Evolutionary conservation across 2,113 vertebrate species (phyloP).

Genomic region (Ceyx melanurus): DNA sequence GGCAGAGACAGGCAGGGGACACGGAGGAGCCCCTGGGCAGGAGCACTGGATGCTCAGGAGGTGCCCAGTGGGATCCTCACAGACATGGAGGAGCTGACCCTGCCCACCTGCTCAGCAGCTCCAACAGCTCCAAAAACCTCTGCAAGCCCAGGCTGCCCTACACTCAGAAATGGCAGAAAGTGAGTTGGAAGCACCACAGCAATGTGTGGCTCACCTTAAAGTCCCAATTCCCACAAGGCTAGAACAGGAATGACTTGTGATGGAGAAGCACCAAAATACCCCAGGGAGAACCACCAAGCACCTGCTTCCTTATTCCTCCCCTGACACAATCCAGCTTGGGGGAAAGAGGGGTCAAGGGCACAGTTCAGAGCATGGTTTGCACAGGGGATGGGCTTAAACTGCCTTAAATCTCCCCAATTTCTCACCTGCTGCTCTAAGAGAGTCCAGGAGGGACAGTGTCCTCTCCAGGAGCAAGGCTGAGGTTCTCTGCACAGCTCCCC

Average conservation of each 20-base stretch:
- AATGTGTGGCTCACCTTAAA: fast-evolving
- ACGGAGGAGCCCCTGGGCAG: fast-evolving
- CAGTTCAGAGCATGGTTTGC: background rate
- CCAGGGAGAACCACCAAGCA: background rate
- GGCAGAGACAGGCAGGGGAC: background rate
- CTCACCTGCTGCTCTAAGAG: fast-evolving
- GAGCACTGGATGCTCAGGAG: background rate
- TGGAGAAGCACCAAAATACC: background rate
- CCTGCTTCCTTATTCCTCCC: background rate
- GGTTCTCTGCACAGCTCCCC: fast-evolving
- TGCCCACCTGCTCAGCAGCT: background rate
- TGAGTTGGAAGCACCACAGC: fast-evolving
- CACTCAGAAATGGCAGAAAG: background rate
- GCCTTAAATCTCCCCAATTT: fast-evolving
- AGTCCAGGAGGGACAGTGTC: background rate
- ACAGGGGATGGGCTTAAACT: background rate
- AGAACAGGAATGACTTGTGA: background rate
- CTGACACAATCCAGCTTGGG: fast-evolving
- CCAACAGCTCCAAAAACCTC: background rate
- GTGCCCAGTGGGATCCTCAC: fast-evolving
- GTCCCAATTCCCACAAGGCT: background rate
- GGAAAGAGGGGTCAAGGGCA: background rate
- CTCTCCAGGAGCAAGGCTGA: background rate
- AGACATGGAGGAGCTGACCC: background rate
- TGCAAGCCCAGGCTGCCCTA: background rate